phyloP scores from a whole-genome alignment of 2,888 invertebrate genomes.

The Conops quadrifasciatus region DNA sequence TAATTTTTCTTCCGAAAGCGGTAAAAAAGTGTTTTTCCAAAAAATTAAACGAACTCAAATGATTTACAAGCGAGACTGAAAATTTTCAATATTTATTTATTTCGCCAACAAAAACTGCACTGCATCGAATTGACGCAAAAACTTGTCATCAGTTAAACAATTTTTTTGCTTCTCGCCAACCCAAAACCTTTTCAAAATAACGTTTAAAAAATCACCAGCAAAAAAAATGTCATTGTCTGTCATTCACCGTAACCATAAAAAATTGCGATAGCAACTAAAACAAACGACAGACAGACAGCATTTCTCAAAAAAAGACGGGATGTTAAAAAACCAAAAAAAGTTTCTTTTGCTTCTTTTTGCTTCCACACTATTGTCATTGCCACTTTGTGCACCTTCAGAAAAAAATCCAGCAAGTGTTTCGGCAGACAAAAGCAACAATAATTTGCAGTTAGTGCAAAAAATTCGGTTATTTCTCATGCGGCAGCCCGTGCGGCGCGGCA shows the following conservation, averaged over 20 bases:
- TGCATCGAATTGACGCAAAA: conserved; percentile 15
- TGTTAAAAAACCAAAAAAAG: background rate
- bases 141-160: conserved; percentile 7
- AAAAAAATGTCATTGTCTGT: background rate
- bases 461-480: background rate
- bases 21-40: too few species aligned
- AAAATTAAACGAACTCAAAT: background rate
- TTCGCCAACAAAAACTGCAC: conserved; percentile 11
- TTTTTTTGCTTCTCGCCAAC: background rate
- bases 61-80: conserved; percentile 42
- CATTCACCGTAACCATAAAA: conserved; percentile 25
- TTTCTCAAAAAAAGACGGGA: conserved; percentile 2
- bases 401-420: background rate
- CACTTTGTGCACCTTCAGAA: background rate
- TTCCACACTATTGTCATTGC: background rate
- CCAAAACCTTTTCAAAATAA: background rate
- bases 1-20: too few species aligned
- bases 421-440: background rate
- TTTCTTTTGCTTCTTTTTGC: too few species aligned
- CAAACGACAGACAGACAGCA: background rate
- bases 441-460: conserved; percentile 4
- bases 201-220: background rate
- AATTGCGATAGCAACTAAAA: conserved; percentile 21
- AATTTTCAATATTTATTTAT: conserved; percentile 8
- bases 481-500: background rate